Conservation (phyloP, 2,797 vertebrate species). For the Protonibea diacanthus region DNA sequence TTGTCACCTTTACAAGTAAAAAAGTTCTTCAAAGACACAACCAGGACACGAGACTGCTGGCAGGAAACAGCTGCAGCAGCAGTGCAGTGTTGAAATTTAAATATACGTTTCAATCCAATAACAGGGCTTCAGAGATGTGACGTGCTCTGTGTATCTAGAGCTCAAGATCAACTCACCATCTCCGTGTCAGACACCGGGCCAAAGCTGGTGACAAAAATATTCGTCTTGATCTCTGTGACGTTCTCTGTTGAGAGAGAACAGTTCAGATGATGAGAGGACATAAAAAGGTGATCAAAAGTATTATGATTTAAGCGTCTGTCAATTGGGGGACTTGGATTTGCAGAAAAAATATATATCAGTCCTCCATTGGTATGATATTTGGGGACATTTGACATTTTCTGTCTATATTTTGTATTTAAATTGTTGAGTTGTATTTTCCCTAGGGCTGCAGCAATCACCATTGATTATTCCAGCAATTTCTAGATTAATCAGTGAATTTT, state of each 20-base stretch:
- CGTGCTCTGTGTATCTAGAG: constrained; percentile 17
- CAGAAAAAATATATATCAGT: too few species aligned
- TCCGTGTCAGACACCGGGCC: constrained; percentile 95
- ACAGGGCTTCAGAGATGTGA: background rate
- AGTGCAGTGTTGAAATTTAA: constrained; percentile 43
- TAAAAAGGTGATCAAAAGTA: background rate
- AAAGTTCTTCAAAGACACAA: constrained; percentile 41
- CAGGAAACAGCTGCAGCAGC: constrained; percentile 10
- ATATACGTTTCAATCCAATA: constrained; percentile 42
- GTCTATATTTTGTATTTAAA: background rate
- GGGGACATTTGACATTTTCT: too few species aligned
- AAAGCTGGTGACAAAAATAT: constrained; percentile 97
- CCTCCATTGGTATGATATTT: background rate
- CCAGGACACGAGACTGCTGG: constrained; percentile 21
- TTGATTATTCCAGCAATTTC: background rate
- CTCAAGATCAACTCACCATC: constrained; percentile 89
- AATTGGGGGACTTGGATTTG: too few species aligned
- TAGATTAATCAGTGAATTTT: background rate
- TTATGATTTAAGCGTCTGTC: background rate
- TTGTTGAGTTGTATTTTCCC: background rate
- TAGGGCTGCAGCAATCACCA: background rate
- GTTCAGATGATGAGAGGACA: background rate
- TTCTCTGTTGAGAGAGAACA: constrained; percentile 85
- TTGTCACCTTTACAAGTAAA: constrained; percentile 22
- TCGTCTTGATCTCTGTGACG: constrained; percentile 94